Percentiles rank a stretch among this genome's conserved stretches.
These are phyloP conservation scores for Otus sunia DNA, from an alignment of 2,113 vertebrate genomes.

Conservation along the genomic window DNA sequence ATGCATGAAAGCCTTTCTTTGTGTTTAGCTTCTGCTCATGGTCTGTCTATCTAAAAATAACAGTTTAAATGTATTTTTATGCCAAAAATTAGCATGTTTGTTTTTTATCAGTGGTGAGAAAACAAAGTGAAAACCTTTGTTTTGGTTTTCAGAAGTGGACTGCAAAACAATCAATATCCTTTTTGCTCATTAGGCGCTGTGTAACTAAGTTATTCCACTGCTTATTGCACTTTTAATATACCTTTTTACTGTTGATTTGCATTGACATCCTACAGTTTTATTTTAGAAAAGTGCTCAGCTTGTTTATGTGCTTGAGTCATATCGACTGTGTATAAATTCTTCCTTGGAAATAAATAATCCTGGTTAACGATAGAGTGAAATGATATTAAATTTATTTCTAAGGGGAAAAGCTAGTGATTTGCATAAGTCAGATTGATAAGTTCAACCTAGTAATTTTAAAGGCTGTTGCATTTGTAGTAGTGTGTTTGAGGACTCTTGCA, in stretches of 20 bases:
- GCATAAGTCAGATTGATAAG: neutral
- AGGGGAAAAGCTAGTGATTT: neutral
- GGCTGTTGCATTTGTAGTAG: neutral
- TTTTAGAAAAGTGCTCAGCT: neutral
- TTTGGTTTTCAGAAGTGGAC: neutral
- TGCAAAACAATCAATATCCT: neutral
- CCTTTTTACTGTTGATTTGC: neutral
- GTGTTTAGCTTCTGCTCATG: neutral
- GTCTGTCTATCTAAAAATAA: neutral
- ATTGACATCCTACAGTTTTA: neutral
- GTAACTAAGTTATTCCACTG: neutral
- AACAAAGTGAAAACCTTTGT: neutral
- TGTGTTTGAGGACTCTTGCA: neutral
- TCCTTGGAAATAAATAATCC: neutral
- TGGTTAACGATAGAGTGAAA: neutral
- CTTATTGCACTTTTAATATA: neutral
- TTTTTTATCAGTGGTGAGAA: neutral
- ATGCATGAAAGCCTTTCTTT: neutral
- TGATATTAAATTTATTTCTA: neutral
- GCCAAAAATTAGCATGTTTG: neutral
- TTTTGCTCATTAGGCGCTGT: neutral
- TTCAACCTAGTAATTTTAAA: neutral
- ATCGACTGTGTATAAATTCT: neutral
- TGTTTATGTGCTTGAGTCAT: neutral
- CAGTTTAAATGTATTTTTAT: neutral